Percentiles rank a stretch among this genome's conserved stretches.
These are phyloP conservation scores for Bothrops jararaca DNA, from an alignment of 2,113 vertebrate species.

Conservation along the genomic window DNA sequence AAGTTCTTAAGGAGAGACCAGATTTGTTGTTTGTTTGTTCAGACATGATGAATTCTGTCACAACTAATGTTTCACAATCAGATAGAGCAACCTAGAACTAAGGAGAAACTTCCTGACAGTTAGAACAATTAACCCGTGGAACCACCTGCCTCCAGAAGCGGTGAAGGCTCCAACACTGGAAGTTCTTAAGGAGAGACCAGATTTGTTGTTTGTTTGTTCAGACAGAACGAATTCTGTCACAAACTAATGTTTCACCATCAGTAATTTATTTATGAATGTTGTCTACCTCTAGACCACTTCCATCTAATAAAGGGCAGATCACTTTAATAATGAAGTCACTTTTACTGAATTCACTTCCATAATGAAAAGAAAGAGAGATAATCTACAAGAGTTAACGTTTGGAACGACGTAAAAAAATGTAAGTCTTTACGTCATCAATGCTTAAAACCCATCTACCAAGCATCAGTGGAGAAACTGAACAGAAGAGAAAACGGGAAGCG, in stretches of 20 bases:
- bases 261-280: neutral
- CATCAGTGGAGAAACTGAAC: neutral
- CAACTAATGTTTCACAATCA: neutral
- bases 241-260: neutral
- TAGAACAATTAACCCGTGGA: too few species aligned
- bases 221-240: neutral
- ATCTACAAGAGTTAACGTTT: neutral
- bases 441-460: neutral
- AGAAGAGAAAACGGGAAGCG: conserved; percentile 18
- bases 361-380: neutral
- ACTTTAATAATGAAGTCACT: neutral
- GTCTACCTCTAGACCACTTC: neutral
- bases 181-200: too few species aligned
- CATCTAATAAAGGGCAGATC: neutral
- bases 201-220: too few species aligned
- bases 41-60: neutral
- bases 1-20: too few species aligned
- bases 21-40: too few species aligned
- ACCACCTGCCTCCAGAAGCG: too few species aligned
- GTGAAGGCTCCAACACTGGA: too few species aligned
- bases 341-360: neutral
- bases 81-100: too few species aligned
- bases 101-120: too few species aligned
- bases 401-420: neutral
- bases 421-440: neutral